Conservation (phyloP, 2,797 vertebrate genomes). For the Alectoris magna region DNA sequence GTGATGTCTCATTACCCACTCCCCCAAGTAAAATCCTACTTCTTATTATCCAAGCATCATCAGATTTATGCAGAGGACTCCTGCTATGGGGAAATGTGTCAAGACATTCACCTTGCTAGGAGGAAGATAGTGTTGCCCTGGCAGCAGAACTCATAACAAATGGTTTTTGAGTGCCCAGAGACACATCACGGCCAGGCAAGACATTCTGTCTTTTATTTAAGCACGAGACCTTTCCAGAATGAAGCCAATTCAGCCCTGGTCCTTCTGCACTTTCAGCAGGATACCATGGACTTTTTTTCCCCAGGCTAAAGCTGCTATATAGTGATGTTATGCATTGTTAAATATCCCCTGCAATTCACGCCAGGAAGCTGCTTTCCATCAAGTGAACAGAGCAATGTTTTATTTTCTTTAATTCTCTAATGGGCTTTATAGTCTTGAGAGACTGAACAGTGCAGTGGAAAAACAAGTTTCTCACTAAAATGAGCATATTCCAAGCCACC, state of each 20-base stretch:
- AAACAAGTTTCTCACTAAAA: slow-evolving; percentile 13
- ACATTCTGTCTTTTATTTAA: neutral
- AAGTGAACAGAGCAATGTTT: slow-evolving; percentile 21
- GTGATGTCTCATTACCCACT: slow-evolving; percentile 73
- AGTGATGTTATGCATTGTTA: neutral
- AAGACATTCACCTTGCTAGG: neutral
- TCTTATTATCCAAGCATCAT: slow-evolving; percentile 36
- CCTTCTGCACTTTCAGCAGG: neutral
- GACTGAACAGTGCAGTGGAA: neutral
- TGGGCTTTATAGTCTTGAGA: neutral
- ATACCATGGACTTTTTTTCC: neutral
- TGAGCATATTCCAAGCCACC: neutral
- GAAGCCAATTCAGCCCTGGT: neutral
- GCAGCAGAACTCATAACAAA: neutral
- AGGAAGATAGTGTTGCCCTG: slow-evolving; percentile 17
- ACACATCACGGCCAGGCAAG: neutral
- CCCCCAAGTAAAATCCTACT: slow-evolving; percentile 49
- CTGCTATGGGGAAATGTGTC: neutral
- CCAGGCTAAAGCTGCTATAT: neutral
- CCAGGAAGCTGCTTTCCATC: slow-evolving; percentile 2
- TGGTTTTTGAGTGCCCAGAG: neutral
- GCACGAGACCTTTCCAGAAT: neutral
- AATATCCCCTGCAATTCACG: slow-evolving; percentile 4
- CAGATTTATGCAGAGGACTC: slow-evolving; percentile 26
- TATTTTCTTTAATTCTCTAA: slow-evolving; percentile 54